phyloP scores from a whole-genome alignment of 1,140 invertebrate species.

The Nymphalis io region DNA sequence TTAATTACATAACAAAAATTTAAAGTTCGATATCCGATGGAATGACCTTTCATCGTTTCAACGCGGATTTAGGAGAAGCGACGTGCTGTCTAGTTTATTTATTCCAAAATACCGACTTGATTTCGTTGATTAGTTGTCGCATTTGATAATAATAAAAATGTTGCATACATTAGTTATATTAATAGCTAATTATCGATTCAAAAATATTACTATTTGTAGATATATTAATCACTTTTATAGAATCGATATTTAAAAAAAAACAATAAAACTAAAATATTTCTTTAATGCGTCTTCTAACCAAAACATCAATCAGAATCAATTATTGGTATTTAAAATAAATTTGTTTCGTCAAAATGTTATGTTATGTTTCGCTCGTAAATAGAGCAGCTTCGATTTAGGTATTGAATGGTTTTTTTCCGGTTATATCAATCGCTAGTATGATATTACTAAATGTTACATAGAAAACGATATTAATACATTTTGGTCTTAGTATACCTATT shows the following conservation, averaged over 20 bases:
- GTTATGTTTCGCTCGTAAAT: too few species aligned
- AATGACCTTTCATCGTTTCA: constrained; percentile 39
- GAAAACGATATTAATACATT: too few species aligned
- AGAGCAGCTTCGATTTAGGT: too few species aligned
- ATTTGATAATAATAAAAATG: not conserved
- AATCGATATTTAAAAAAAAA: not conserved
- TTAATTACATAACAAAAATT: constrained; percentile 33
- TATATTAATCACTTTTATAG: not conserved
- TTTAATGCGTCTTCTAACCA: too few species aligned
- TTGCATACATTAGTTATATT: not conserved
- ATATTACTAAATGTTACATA: too few species aligned
- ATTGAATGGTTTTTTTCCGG: too few species aligned
- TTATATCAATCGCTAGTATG: too few species aligned
- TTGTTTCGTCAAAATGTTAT: too few species aligned
- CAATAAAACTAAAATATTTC: too few species aligned
- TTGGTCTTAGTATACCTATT: too few species aligned
- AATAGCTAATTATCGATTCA: not conserved
- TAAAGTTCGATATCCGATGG: constrained; percentile 35
- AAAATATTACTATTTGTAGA: not conserved
- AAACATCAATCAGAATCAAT: too few species aligned
- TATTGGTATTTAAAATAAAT: too few species aligned
- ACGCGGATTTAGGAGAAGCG: constrained; percentile 40
- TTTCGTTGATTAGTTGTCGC: constrained; percentile 10
- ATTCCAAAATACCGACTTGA: constrained; percentile 21
- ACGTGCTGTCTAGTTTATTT: constrained; percentile 44